Conservation (phyloP, 2,113 vertebrate species). For the Pipra filicauda region DNA sequence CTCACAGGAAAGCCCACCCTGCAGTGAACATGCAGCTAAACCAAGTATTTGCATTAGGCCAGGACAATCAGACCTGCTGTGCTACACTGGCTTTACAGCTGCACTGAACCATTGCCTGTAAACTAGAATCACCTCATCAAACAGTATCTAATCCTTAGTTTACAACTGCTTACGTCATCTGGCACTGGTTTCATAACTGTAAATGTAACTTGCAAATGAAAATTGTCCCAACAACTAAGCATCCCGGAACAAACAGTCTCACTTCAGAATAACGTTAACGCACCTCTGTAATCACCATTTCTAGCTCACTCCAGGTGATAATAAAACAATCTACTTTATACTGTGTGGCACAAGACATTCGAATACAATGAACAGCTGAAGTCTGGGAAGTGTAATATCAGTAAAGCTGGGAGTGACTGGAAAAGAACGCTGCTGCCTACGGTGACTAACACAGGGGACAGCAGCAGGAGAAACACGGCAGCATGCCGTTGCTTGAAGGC, state of each 20-base stretch:
- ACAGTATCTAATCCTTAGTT: background rate
- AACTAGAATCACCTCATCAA: background rate
- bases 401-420: background rate
- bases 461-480: background rate
- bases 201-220: background rate
- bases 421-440: background rate
- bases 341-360: background rate
- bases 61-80: background rate
- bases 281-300: background rate
- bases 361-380: background rate
- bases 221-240: background rate
- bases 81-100: background rate
- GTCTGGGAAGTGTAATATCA: background rate
- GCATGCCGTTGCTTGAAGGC: background rate
- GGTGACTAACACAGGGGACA: background rate
- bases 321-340: background rate
- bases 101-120: background rate
- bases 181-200: background rate
- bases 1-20: fast-evolving
- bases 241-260: background rate
- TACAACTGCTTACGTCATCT: background rate
- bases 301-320: background rate
- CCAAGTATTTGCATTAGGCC: fast-evolving
- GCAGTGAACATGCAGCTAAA: background rate
- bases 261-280: fast-evolving